Conservation (phyloP, 1,140 invertebrate genomes). For the Cyrtorhinus lividipennis region DNA sequence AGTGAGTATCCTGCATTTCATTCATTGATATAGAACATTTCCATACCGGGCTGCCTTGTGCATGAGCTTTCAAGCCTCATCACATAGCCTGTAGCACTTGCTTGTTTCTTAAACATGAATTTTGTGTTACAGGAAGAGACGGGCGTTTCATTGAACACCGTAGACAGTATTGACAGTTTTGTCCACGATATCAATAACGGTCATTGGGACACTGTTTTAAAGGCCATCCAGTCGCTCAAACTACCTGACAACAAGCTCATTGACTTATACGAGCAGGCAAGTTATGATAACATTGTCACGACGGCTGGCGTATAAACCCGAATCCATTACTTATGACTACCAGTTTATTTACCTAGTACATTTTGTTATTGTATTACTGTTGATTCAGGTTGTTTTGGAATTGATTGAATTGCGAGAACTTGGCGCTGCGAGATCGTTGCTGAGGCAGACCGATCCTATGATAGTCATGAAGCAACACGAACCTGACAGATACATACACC, state of each 20-base stretch:
- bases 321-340: no score
- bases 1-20: constrained; percentile 37
- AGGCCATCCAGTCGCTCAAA: constrained; percentile 93
- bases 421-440: constrained; percentile 87
- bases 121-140: constrained; percentile 81
- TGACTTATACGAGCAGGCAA: constrained; percentile 93
- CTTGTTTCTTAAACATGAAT: not conserved
- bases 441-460: constrained; percentile 98
- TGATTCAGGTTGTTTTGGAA: constrained; percentile 92
- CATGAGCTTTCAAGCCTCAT: not conserved
- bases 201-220: constrained; percentile 98
- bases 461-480: constrained; percentile 95
- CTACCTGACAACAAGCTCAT: constrained; percentile 96
- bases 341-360: no score
- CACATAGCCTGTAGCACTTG: not conserved
- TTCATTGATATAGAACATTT: not conserved
- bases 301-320: no score
- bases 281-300: no score
- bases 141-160: constrained; percentile 96
- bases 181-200: constrained; percentile 94
- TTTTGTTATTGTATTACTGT: no score
- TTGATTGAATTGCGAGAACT: constrained; percentile 93
- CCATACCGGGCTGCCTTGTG: not conserved
- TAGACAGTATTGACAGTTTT: constrained; percentile 98
- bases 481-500: constrained; percentile 84